Conservation (phyloP, 1,140 invertebrate species). For the Hermetia illucens region DNA sequence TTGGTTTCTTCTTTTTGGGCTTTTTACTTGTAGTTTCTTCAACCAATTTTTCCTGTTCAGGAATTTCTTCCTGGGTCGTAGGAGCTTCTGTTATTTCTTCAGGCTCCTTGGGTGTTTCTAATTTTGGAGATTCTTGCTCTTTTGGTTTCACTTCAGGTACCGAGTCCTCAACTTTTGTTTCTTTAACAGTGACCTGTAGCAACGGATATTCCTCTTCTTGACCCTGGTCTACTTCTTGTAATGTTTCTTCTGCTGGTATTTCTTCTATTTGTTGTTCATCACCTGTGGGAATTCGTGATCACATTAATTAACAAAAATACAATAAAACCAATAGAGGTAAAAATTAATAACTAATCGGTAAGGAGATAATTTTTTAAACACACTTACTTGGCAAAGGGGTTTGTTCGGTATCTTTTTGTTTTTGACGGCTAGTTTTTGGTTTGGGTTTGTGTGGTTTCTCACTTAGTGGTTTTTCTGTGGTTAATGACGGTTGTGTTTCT, state of each 20-base stretch:
- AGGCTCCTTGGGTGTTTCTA: neutral
- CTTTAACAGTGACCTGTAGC: neutral
- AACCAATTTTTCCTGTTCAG: constrained; percentile 2
- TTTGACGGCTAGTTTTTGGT: too few species aligned
- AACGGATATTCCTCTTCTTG: constrained; percentile 7
- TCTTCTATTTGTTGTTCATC: constrained; percentile 12
- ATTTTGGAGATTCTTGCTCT: too few species aligned
- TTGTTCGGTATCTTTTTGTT: too few species aligned
- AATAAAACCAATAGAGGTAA: too few species aligned
- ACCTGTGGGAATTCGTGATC: too few species aligned
- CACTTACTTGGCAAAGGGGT: too few species aligned
- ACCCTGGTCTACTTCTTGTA: neutral
- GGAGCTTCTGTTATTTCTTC: neutral
- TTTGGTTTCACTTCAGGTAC: too few species aligned
- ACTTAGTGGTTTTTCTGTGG: constrained; percentile 9
- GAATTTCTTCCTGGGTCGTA: constrained; percentile 5
- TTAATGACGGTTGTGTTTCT: too few species aligned
- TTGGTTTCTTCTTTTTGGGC: constrained; percentile 23
- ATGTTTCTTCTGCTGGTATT: neutral
- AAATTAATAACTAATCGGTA: too few species aligned
- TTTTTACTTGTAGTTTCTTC: constrained; percentile 9
- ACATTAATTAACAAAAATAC: too few species aligned
- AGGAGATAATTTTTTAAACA: too few species aligned
- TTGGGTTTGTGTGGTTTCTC: constrained; percentile 12
- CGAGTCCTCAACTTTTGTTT: too few species aligned